Conservation (phyloP, 2,797 vertebrate genomes). For the Enteromius treurensis region DNA sequence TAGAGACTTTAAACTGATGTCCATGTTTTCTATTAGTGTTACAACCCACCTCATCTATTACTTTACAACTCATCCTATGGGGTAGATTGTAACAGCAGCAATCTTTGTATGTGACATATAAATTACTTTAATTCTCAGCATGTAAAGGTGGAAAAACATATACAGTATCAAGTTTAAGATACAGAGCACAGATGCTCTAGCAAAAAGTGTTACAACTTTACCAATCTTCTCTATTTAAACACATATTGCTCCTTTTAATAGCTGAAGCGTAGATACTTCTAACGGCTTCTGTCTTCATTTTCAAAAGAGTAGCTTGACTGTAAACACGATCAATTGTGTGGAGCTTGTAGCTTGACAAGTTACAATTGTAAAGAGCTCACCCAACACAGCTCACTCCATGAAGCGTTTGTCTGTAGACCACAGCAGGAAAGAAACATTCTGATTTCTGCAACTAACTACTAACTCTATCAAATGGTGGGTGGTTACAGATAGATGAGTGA, state of each 20-base stretch:
- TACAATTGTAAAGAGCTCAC: slow-evolving; percentile 2
- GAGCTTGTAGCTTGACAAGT: not conserved
- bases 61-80: slow-evolving; percentile 3
- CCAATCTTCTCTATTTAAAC: not conserved
- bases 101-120: not conserved
- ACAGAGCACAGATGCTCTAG: not conserved
- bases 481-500: slow-evolving; percentile 31
- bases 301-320: not conserved
- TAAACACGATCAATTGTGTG: not conserved
- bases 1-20: not conserved
- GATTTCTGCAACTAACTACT: slow-evolving; percentile 26
- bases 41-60: not conserved
- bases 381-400: not conserved
- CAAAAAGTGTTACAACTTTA: not conserved
- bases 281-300: not conserved
- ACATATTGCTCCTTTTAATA: not conserved
- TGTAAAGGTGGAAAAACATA: not conserved
- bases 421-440: slow-evolving; percentile 46
- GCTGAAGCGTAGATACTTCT: not conserved
- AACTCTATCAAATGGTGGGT: slow-evolving; percentile 32
- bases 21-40: slow-evolving; percentile 15
- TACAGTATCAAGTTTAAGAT: not conserved
- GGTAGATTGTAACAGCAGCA: not conserved
- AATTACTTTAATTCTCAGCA: not conserved
- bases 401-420: slow-evolving; percentile 25